These are phyloP conservation scores for Drosophila nebulosa DNA, from an alignment of 1,140 invertebrate species.

Conservation along the genomic window DNA sequence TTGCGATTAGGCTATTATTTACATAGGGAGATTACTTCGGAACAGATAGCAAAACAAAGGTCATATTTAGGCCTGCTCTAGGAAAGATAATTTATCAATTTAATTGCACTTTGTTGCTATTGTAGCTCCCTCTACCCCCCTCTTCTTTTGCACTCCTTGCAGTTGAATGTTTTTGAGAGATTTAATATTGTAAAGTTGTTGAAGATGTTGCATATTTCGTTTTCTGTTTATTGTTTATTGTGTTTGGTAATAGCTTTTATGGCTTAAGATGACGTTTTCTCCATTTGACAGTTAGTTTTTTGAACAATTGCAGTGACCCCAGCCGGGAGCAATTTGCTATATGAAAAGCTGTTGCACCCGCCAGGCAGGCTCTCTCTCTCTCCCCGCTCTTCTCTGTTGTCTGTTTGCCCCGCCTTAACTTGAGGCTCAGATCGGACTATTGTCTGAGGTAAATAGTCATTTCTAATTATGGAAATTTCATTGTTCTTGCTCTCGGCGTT, in stretches of 20 bases:
- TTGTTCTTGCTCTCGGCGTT: constrained; percentile 36
- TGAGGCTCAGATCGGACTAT: constrained; percentile 17
- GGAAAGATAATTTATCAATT: not conserved
- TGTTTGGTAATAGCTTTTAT: not conserved
- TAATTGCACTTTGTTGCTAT: no score
- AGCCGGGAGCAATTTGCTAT: not conserved
- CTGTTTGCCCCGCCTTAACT: no score
- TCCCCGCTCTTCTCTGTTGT: no score
- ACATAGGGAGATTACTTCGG: not conserved
- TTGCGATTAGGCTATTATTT: not conserved
- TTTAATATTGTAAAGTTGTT: no score
- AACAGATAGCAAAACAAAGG: not conserved
- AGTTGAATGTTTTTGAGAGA: not conserved
- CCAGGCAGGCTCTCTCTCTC: not conserved
- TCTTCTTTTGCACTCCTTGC: no score
- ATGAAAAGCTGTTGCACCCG: constrained; percentile 1
- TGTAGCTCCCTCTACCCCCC: no score
- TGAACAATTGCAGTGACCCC: not conserved
- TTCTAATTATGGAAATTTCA: constrained; percentile 59
- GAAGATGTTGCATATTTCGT: no score
- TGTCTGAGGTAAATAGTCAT: constrained; percentile 56
- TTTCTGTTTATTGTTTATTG: not conserved
- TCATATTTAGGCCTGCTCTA: no score
- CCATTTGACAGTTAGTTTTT: not conserved
- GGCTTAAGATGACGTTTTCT: not conserved